Evolutionary conservation across 2,113 vertebrate genomes (phyloP).

Genomic region (Ochotona curzoniae): DNA sequence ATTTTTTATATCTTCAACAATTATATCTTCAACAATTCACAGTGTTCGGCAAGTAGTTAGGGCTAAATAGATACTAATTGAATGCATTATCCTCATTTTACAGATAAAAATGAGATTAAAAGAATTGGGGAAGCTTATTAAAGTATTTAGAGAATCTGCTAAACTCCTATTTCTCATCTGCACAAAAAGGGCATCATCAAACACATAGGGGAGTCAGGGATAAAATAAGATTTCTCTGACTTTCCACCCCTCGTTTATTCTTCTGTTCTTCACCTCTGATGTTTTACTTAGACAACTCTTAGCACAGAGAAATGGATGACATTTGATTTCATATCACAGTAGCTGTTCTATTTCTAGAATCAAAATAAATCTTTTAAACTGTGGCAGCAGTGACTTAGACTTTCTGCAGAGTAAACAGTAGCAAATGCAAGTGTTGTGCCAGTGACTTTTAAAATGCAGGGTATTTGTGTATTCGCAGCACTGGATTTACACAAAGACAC

Average conservation of each 20-base stretch:
- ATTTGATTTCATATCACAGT: background rate
- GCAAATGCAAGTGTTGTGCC: background rate
- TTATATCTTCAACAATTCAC: background rate
- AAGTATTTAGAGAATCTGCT: background rate
- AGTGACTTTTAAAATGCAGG: background rate
- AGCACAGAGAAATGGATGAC: background rate
- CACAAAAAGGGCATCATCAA: background rate
- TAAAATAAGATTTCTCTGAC: background rate
- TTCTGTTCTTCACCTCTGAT: background rate
- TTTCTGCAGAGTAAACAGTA: background rate
- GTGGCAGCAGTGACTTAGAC: background rate
- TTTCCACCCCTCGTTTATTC: background rate
- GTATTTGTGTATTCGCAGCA: background rate
- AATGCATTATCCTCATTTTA: slow-evolving; percentile 18
- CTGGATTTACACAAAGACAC: background rate
- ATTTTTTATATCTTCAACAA: background rate
- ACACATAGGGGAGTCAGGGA: background rate
- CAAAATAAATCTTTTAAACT: background rate
- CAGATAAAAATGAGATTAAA: slow-evolving; percentile 49
- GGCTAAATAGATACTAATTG: slow-evolving; percentile 2
- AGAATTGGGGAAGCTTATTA: slow-evolving; percentile 58
- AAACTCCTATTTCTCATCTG: background rate
- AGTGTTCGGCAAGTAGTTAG: background rate
- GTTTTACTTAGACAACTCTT: background rate
- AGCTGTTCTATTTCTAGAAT: background rate